Base-by-base conservation (phyloP, 2,888 invertebrate species). In the Tryphoninae sp. region DNA sequence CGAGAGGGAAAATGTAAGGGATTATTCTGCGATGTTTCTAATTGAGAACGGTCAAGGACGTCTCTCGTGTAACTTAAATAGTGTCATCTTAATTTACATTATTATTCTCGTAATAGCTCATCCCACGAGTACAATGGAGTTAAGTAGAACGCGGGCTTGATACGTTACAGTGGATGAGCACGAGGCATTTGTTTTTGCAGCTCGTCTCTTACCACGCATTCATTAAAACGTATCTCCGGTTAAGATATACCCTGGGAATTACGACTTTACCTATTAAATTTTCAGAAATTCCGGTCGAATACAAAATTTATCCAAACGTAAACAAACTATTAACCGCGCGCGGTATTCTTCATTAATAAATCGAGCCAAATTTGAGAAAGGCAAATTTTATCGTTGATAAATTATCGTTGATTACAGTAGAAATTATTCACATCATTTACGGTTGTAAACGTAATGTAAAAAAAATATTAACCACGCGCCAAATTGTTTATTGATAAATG, bases 31-130 rank as follows among this genome's bases (percentile, higher is more conserved):
- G 58, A 59, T 22, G 69, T 64, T 77, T 78, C 81, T 77, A 58
- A 81, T 78, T 77, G 77, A 68, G 71, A 58, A 78, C 58, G 77
- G 77, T 77, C 80, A 81, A 77, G 77, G 80, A 73, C 77, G 68
- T 73, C 40, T 61, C 49, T 58, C 23, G 16, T 62, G 2, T 9
- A 62, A 55, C 62, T 55, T 81, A 68, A 77, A 77, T 81, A 33
- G 23, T 33, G 76, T 59, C 71, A n/a, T 62, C 72, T 77, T 68
- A 68, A 81, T 77, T 81, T 77, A 49, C 72, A 73, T 81, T 55
- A 73, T 77, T 81, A 72, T 77, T 55, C 62, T 13, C 55, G 49
- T 55, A 72, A 77, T 77, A 33, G 68, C 62, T 68, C n/a, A 23
- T 68, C 72, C 67, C 72, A 42, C 33, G 76, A 72, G 80, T 9